Base-by-base conservation (phyloP, 1,140 invertebrate species). In the Harpegnathos saltator region DNA sequence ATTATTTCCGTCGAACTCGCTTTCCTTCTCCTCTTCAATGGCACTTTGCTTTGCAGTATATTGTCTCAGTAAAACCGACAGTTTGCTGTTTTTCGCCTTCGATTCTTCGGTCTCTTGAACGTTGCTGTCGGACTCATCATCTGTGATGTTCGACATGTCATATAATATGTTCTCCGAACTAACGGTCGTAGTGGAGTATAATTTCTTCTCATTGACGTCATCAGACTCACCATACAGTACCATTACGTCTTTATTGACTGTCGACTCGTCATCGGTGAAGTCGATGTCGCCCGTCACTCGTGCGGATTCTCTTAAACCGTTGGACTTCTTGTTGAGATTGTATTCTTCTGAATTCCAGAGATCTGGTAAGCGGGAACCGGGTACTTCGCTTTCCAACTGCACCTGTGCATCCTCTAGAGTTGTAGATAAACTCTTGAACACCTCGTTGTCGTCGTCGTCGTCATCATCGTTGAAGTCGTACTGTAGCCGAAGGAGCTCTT, bases 191-290 rank as follows among this genome's bases (percentile, higher is more conserved):
- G 59, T 50, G 14, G 29, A n/a, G 0, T 69, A 33, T 15, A 26
- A 71, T 11, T 54, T 50, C 66, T 9, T 62, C 48, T 24, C 82
- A 2, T 56, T 26, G 3, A 11, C 38, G 0, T 19, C 24, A 15
- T 74, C 48, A 0, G 15, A 12, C 15, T 81, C 26, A n/a, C n/a
- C n/a, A 9, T 56, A 19, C 7, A 44, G 15, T 59, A 38, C 11
- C 52, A 66, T 65, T 9, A 59, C 69, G 17, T 83, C 68, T 1
- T 58, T 65, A 56, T 83, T 85, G n/a, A 56, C 83, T 5, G 74
- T 82, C 1, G 92, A 93, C 19, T 94, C 93, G 44, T 94, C 93
- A 17, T 93, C 93, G 1, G 93, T 94, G 12, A 94, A 93, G 19
- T 92, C 91, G 0, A 85, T 84, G 1, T 89, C 82, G 33, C 85